phyloP scores from a whole-genome alignment of 1,140 invertebrate species.

The Acyrthosiphon pisum region DNA sequence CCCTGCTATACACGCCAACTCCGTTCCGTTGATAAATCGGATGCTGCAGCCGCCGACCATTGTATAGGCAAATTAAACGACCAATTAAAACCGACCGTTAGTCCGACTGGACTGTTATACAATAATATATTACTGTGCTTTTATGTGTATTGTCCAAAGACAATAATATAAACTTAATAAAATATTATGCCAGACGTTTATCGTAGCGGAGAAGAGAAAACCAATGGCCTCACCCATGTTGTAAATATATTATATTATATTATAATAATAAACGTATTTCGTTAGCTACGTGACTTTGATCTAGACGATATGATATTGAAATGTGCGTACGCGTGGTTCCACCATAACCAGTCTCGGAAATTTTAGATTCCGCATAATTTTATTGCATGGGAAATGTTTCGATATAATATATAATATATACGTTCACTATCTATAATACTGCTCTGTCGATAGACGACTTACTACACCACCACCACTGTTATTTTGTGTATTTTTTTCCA shows the following conservation, averaged over 20 bases:
- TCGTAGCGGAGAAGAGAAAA: neutral
- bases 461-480: neutral
- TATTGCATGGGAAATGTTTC: neutral
- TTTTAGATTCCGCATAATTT: neutral
- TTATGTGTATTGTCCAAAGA: neutral
- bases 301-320: neutral
- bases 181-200: neutral
- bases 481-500: neutral
- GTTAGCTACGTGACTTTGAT: neutral
- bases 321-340: neutral
- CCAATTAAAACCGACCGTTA: conserved; percentile 6
- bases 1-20: neutral
- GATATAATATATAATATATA: neutral
- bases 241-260: neutral
- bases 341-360: neutral
- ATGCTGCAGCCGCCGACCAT: neutral
- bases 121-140: neutral
- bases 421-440: neutral
- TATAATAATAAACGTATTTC: neutral
- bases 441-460: neutral
- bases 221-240: neutral
- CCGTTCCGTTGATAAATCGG: conserved; percentile 4
- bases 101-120: neutral
- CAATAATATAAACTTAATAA: neutral
- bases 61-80: neutral